Evolutionary conservation across 2,888 invertebrate genomes (phyloP).

Genomic region (Achlya flavicornis): DNA sequence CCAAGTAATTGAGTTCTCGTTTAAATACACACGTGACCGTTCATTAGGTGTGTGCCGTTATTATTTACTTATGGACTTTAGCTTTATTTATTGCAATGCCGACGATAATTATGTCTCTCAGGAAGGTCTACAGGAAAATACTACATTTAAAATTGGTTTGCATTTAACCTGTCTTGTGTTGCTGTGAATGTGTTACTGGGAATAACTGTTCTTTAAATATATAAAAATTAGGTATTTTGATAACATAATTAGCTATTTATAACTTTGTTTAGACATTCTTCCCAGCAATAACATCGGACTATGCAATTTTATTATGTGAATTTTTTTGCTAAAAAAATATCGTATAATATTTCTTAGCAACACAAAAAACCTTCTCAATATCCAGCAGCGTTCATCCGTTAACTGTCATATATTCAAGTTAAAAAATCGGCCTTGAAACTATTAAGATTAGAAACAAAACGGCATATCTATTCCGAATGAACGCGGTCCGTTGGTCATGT

Average conservation of each 20-base stretch:
- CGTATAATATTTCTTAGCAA: too few relatives aligned
- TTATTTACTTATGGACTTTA: neutral
- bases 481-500: constrained; percentile 52
- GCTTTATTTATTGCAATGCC: neutral
- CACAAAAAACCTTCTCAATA: too few relatives aligned
- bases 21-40: constrained; percentile 11
- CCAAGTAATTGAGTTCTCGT: constrained; percentile 16
- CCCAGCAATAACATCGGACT: too few relatives aligned
- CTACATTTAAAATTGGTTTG: too few relatives aligned
- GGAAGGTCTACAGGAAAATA: neutral
- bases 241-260: too few relatives aligned
- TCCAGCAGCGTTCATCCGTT: constrained; percentile 4
- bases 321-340: too few relatives aligned
- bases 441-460: constrained; percentile 40
- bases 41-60: constrained; percentile 10
- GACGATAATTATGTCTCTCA: neutral
- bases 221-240: too few relatives aligned
- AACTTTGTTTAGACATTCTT: too few relatives aligned
- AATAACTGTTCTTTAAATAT: too few relatives aligned
- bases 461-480: constrained; percentile 39
- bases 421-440: constrained; percentile 33
- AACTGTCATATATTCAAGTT: constrained; percentile 10
- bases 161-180: too few relatives aligned
- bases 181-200: too few relatives aligned
- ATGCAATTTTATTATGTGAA: too few relatives aligned